These are phyloP conservation scores for Thysanoteuthis rhombus DNA, from an alignment of 2,888 invertebrate species.

Conservation along the genomic window DNA sequence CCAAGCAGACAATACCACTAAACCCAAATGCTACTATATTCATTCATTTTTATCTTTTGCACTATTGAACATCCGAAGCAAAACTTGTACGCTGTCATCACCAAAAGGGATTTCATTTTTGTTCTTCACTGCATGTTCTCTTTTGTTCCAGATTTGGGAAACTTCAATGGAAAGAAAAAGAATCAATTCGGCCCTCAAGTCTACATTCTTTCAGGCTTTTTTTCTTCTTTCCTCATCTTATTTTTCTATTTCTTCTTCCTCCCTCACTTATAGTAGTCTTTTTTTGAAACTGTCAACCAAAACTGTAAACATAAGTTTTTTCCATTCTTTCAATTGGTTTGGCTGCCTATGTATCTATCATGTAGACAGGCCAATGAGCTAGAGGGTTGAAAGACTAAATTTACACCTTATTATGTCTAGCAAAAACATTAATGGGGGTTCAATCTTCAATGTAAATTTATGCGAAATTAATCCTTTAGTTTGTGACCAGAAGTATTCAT, in stretches of 20 bases:
- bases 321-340: too few relatives aligned
- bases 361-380: too few relatives aligned
- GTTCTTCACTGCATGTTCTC: background rate
- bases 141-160: background rate
- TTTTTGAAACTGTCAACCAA: too few relatives aligned
- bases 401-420: too few relatives aligned
- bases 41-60: background rate
- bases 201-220: background rate
- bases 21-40: background rate
- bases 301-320: too few relatives aligned
- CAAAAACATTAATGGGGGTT: too few relatives aligned
- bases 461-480: too few relatives aligned
- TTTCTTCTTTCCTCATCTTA: background rate
- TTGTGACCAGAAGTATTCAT: too few relatives aligned
- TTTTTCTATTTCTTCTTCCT: background rate
- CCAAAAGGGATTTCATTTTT: background rate
- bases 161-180: background rate
- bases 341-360: too few relatives aligned
- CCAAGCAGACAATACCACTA: background rate
- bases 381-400: too few relatives aligned
- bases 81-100: background rate
- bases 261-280: background rate
- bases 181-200: background rate
- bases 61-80: background rate
- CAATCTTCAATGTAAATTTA: too few relatives aligned